Conservation (phyloP, 2,797 vertebrate genomes). For the Sternarchorhynchus goeldii region DNA sequence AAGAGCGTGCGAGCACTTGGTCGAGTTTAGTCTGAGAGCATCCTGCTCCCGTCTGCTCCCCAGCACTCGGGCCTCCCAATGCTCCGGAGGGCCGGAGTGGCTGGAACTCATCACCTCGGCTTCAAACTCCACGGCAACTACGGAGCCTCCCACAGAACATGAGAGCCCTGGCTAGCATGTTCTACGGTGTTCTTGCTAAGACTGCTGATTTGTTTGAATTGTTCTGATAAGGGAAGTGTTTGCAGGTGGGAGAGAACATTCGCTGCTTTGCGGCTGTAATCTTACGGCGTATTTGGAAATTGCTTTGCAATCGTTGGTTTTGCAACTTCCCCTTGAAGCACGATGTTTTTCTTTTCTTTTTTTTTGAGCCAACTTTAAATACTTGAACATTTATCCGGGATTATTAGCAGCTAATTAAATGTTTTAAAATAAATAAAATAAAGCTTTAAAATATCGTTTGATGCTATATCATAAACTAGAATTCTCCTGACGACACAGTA, state of each 20-base stretch:
- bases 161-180: background rate
- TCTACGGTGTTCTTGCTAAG: background rate
- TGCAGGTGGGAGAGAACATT: background rate
- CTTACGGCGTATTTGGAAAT: background rate
- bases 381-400: background rate
- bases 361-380: background rate
- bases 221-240: background rate
- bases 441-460: background rate
- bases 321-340: background rate
- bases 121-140: no score
- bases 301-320: constrained; percentile 1
- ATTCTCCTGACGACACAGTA: background rate
- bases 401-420: background rate
- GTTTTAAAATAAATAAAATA: background rate
- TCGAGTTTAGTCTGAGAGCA: constrained; percentile 14
- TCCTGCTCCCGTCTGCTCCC: background rate
- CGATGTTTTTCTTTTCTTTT: background rate
- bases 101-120: no score
- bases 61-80: constrained; percentile 16
- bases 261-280: background rate
- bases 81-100: no score
- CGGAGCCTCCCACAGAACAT: background rate
- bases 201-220: background rate
- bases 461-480: background rate
- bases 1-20: no score